Conservation (phyloP, 2,113 vertebrate genomes). For the Thomomys bottae region DNA sequence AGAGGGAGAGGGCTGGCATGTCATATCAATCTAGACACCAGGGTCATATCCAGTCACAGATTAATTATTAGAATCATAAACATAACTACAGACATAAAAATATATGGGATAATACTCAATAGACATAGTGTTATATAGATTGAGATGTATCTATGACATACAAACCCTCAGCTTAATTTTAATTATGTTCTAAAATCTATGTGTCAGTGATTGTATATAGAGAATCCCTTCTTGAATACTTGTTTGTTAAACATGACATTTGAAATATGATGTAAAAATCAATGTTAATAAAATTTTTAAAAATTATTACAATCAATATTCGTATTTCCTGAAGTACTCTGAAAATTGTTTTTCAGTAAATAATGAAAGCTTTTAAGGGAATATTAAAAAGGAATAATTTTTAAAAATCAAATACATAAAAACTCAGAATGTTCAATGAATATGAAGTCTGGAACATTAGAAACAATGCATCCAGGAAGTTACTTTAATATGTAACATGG, state of each 20-base stretch:
- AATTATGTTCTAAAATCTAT: too few relatives aligned
- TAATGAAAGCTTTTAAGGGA: background rate
- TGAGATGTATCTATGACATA: too few relatives aligned
- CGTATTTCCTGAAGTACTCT: background rate
- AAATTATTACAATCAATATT: background rate
- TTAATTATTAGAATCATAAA: background rate
- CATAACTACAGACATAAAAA: too few relatives aligned
- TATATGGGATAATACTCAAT: too few relatives aligned
- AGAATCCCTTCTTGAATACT: too few relatives aligned
- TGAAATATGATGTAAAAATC: too few relatives aligned
- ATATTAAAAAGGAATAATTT: background rate
- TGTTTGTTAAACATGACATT: too few relatives aligned
- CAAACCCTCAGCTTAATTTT: too few relatives aligned
- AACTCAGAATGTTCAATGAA: slow-evolving; percentile 13
- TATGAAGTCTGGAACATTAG: background rate
- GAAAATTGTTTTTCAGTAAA: slow-evolving; percentile 1
- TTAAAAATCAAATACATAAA: background rate
- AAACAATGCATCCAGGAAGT: slow-evolving; percentile 3
- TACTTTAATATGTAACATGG: background rate
- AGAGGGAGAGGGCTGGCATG: background rate
- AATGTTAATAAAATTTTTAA: too few relatives aligned
- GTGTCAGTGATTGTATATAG: too few relatives aligned
- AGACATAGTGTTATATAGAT: too few relatives aligned
- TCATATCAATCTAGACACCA: background rate
- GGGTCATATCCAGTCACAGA: background rate